Percentiles rank a stretch among this genome's conserved stretches.
Evolutionary conservation across 2,888 invertebrate genomes (phyloP).

Genomic region (Xanthorhoe spadicearia): DNA sequence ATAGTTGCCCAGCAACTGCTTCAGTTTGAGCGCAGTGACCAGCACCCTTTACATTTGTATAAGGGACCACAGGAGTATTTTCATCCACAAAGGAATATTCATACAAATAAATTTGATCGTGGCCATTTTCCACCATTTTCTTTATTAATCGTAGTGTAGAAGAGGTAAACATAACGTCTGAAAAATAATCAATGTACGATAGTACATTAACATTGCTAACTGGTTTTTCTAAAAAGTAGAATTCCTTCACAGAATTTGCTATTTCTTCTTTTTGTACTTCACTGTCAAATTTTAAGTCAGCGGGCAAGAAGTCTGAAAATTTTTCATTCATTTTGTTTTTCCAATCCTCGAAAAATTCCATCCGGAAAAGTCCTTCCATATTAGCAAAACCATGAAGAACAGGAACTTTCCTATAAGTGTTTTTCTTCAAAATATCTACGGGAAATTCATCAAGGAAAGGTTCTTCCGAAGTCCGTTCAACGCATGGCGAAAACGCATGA

Average conservation of each 20-base stretch:
- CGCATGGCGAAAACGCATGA: conserved; percentile 48
- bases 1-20: conserved; percentile 46
- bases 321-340: conserved; percentile 59
- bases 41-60: conserved; percentile 51
- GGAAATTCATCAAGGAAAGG: conserved; percentile 56
- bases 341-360: conserved; percentile 51
- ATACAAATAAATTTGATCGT: conserved; percentile 53
- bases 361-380: conserved; percentile 61
- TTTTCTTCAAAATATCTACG: conserved; percentile 52
- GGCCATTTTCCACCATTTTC: conserved; percentile 47
- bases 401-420: conserved; percentile 53
- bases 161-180: conserved; percentile 52
- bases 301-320: conserved; percentile 64
- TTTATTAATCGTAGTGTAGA: conserved; percentile 47
- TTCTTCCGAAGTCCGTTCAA: conserved; percentile 45
- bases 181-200: conserved; percentile 53
- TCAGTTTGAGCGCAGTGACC: conserved; percentile 50
- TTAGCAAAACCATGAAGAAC: conserved; percentile 59
- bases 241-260: conserved; percentile 50
- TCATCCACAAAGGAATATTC: conserved; percentile 54
- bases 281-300: conserved; percentile 54
- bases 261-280: conserved; percentile 50
- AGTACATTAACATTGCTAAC: conserved; percentile 47
- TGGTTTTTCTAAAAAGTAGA: conserved; percentile 52
- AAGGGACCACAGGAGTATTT: conserved; percentile 37